phyloP scores from a whole-genome alignment of 2,113 vertebrate species.

The Grallaria varia region DNA sequence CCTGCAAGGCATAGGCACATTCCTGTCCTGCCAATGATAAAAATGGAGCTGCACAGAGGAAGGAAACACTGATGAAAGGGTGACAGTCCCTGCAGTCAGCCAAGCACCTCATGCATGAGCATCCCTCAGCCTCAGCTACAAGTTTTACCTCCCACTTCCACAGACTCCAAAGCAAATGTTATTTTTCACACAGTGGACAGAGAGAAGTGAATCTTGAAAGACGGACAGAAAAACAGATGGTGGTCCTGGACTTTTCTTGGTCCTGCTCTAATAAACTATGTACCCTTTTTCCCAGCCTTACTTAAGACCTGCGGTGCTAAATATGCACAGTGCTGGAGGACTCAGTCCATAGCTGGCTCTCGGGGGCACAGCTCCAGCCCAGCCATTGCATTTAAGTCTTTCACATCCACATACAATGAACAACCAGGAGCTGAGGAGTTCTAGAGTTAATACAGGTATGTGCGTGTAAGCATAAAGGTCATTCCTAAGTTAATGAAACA shows the following conservation, averaged over 20 bases:
- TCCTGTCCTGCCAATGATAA: background rate
- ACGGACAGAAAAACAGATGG: background rate
- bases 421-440: background rate
- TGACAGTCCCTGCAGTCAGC: background rate
- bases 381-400: background rate
- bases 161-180: background rate
- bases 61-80: background rate
- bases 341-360: fast-evolving
- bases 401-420: background rate
- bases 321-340: background rate
- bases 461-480: background rate
- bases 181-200: background rate
- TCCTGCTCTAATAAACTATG: background rate
- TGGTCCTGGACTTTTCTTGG: background rate
- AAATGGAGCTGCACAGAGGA: background rate
- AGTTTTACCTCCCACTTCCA: background rate
- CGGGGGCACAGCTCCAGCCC: background rate
- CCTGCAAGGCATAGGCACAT: background rate
- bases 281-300: background rate
- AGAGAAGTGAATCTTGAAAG: background rate
- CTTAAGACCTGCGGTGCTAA: background rate
- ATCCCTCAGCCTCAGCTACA: background rate
- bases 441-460: background rate
- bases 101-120: background rate
- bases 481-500: background rate